Evolutionary conservation across 1,140 invertebrate genomes (phyloP), one percentile per base, ranked within the genome.

Genomic region (Pissodes strobi): DNA sequence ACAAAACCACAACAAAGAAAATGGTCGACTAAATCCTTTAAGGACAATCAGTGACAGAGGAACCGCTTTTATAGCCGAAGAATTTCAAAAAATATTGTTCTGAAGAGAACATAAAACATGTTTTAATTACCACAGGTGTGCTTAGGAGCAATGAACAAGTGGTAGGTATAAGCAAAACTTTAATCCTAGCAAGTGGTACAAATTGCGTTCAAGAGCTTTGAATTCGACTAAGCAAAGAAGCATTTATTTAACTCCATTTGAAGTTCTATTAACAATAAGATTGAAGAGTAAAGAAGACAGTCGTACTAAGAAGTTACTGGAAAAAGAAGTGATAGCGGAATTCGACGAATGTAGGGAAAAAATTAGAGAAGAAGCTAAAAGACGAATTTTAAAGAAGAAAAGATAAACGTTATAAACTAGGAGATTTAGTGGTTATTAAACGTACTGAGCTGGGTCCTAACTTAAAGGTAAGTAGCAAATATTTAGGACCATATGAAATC

Each of bases 51-150:
- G 67, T 1, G 77, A 79, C 39, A 46, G 71, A 52, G 73, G 71
- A 2, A 69, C 78, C 3, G 78, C 79, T 0, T 80, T 80, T 53
- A 81, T 76, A 0, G 56, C 72, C 5, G 63, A 67, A 8, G 67
- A 68, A 21, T 75, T 74, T 58, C 12, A 59, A n/a, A 62, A 30
- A 71, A 0, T 75, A 72, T 62, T 76, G 73, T 43, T 13, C 18
- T 19, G 53, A 74, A 2, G 64, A 73, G 62, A 60, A 55, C 0
- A 72, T 78, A 10, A 12, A 69, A 17, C 72, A 72, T 49, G 15
- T 67, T 13, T 30, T 25, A 12, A 70, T 75, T 15, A 73, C 74
- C 6, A 76, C 74, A 0, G 75, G 75, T 19, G 59, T 74, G 3
- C 69, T 73, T 0, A 41, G 71, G 59, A 62, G 66, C 5, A 78